A percentile compares a stretch with the other conserved stretches of the same genome.
Evolutionary conservation across 2,888 invertebrate genomes (phyloP).

Genomic region (Philopedon plagiatum): DNA sequence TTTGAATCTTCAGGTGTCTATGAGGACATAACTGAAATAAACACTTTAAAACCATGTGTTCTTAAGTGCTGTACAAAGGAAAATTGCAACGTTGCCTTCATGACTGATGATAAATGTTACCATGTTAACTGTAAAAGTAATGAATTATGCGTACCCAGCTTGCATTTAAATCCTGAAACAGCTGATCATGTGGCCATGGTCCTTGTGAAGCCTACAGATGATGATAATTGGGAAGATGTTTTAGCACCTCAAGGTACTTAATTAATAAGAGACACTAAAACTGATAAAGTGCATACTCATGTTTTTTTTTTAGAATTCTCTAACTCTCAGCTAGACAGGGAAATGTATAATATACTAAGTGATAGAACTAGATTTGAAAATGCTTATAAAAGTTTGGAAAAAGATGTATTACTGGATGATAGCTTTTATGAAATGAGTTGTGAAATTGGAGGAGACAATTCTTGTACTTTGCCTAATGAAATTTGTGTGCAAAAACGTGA

Average conservation of each 20-base stretch:
- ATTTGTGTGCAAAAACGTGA: constrained; percentile 74
- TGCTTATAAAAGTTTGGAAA: constrained; percentile 52
- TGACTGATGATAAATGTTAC: constrained; percentile 82
- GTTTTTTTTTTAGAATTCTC: constrained; percentile 48
- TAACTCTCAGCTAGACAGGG: constrained; percentile 50
- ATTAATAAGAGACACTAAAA: background rate
- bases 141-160: constrained; percentile 80
- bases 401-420: constrained; percentile 69
- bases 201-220: constrained; percentile 79
- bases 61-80: constrained; percentile 77
- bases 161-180: constrained; percentile 72
- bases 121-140: constrained; percentile 82
- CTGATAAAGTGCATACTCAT: background rate
- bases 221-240: constrained; percentile 71
- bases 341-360: constrained; percentile 54
- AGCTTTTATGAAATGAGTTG: constrained; percentile 67
- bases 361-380: constrained; percentile 53
- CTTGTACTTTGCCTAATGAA: constrained; percentile 78
- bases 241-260: constrained; percentile 58
- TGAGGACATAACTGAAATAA: constrained; percentile 71
- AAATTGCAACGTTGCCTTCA: constrained; percentile 85
- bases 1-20: constrained; percentile 65
- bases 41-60: constrained; percentile 76
- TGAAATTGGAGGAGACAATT: constrained; percentile 72
- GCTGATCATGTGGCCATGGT: constrained; percentile 82